Evolutionary conservation across 1,140 invertebrate genomes (phyloP).

Genomic region (Leguminivora glycinivorella): DNA sequence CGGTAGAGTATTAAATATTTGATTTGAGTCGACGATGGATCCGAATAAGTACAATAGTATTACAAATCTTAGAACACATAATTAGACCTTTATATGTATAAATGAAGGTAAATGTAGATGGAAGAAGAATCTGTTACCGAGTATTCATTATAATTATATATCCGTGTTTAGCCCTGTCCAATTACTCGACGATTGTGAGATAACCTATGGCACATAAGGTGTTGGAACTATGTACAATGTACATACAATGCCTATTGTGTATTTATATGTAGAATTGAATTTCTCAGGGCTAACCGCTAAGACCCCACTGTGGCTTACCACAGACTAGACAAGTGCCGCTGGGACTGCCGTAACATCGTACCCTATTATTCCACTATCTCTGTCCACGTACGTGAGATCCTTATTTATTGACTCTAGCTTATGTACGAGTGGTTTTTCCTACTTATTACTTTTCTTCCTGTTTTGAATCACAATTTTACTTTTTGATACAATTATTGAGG

Average conservation of each 20-base stretch:
- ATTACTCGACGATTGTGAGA: no score
- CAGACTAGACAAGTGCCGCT: conserved; percentile 44
- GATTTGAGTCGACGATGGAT: no score
- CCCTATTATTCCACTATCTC: conserved; percentile 57
- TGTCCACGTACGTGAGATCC: conserved; percentile 47
- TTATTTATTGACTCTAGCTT: conserved; percentile 49
- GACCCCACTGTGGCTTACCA: conserved; percentile 49
- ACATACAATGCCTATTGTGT: conserved; percentile 31
- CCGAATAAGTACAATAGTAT: no score
- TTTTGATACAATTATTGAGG: no score
- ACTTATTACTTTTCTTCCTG: conserved; percentile 26
- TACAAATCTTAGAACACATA: no score
- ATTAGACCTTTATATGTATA: no score
- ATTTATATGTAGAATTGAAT: conserved; percentile 51
- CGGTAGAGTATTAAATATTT: conserved; percentile 36
- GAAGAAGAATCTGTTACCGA: no score
- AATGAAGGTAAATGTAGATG: no score
- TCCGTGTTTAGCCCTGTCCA: no score
- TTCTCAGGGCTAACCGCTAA: conserved; percentile 44
- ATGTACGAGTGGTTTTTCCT: conserved; percentile 38
- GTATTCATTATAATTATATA: no score
- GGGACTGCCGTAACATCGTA: conserved; percentile 44
- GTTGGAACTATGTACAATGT: no score
- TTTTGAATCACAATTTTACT: conserved; percentile 32
- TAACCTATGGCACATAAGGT: neutral